Percentiles rank a stretch among this genome's conserved stretches.
These are phyloP conservation scores for Spea multiplicata DNA, from an alignment of 2,113 vertebrate genomes.

Conservation along the genomic window DNA sequence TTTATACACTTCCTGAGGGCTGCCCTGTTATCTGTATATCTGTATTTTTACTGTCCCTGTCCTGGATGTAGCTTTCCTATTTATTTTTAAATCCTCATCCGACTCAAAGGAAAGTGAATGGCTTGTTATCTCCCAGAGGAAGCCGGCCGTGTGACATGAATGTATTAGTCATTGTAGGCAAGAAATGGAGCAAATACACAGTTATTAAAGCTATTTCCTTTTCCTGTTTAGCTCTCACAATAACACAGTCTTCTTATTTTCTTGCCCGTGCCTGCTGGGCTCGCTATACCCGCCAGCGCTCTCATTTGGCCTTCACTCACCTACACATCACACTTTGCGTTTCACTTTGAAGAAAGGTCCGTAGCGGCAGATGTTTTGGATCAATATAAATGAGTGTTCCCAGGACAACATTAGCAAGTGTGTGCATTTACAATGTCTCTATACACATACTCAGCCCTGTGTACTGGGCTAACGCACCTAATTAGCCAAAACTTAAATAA, in stretches of 20 bases:
- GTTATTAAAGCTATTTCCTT: constrained; percentile 39
- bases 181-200: constrained; percentile 26
- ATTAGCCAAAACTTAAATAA: too few relatives aligned
- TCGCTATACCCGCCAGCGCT: background rate
- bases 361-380: constrained; percentile 28
- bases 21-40: background rate
- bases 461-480: background rate
- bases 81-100: background rate
- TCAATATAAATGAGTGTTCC: constrained; percentile 34
- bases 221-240: constrained; percentile 38
- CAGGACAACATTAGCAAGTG: constrained; percentile 13
- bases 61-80: background rate
- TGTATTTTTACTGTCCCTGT: background rate
- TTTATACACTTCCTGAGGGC: background rate
- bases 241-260: constrained; percentile 11
- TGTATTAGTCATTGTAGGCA: constrained; percentile 23
- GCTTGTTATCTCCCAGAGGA: constrained; percentile 29
- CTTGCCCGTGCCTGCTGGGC: constrained; percentile 13
- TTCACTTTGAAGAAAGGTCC: constrained; percentile 14
- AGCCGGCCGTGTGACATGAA: constrained; percentile 15
- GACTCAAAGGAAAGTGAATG: constrained; percentile 37
- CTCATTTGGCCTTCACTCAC: constrained; percentile 22
- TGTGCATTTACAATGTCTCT: constrained; percentile 16
- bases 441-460: constrained; percentile 21
- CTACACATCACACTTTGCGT: constrained; percentile 18